phyloP scores from a whole-genome alignment of 2,888 invertebrate species.

The Criorhina ranunculi region DNA sequence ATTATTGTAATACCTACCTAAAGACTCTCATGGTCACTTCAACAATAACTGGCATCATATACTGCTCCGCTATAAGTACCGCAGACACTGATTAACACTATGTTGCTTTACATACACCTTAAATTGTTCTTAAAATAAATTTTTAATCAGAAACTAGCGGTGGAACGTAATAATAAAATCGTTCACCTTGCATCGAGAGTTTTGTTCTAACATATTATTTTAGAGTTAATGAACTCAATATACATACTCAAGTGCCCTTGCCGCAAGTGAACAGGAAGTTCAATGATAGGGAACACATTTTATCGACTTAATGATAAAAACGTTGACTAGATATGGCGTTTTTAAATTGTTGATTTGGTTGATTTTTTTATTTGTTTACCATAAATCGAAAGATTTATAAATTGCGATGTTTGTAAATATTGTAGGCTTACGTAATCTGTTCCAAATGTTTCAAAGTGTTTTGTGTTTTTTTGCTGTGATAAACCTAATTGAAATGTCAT shows the following conservation, averaged over 20 bases:
- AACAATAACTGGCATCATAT: not conserved
- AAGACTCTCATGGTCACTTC: conserved; percentile 31
- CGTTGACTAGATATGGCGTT: not conserved
- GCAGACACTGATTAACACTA: too few relatives aligned
- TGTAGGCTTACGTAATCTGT: conserved; percentile 2
- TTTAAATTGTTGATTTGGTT: not conserved
- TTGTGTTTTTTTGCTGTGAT: too few relatives aligned
- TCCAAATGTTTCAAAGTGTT: not conserved
- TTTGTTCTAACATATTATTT: not conserved
- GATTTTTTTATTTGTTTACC: not conserved
- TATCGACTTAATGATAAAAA: not conserved
- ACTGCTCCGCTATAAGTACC: not conserved
- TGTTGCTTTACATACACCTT: not conserved
- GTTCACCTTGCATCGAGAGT: not conserved
- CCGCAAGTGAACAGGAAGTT: conserved; percentile 5
- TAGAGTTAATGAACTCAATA: conserved; percentile 6
- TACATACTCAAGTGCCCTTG: not conserved
- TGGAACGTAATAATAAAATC: too few relatives aligned
- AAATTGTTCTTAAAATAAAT: not conserved
- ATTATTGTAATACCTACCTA: conserved; percentile 30
- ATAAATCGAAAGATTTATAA: not conserved
- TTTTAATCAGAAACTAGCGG: not conserved
- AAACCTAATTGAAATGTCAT: too few relatives aligned
- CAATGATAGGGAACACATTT: not conserved
- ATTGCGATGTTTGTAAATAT: conserved; percentile 30